Conservation (phyloP, 2,888 invertebrate genomes). For the Metacarcinus magister region DNA sequence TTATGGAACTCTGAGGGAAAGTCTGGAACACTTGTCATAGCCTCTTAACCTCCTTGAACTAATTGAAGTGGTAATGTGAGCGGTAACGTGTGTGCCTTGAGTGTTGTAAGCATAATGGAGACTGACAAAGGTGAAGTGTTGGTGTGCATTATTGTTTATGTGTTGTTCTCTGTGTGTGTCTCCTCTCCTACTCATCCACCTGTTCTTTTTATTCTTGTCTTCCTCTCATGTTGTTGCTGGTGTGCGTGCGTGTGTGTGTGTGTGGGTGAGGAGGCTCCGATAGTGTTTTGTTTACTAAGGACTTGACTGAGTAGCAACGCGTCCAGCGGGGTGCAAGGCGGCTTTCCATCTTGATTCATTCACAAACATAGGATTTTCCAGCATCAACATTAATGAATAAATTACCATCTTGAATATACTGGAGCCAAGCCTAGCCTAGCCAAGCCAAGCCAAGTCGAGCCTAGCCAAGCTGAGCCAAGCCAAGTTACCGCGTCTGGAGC, state of each 20-base stretch:
- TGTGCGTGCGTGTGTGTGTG: neutral
- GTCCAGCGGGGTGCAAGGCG: neutral
- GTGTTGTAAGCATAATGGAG: neutral
- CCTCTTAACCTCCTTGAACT: neutral
- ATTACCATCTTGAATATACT: neutral
- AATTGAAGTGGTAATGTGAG: neutral
- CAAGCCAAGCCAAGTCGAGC: neutral
- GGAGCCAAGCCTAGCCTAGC: neutral
- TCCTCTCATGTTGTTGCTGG: no score
- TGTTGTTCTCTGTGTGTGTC: no score
- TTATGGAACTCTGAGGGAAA: neutral
- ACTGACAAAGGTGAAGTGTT: neutral
- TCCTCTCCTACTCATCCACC: no score
- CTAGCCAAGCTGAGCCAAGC: neutral
- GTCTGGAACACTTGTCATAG: neutral
- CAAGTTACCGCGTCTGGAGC: neutral
- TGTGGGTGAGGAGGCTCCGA: no score
- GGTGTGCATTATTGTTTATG: neutral
- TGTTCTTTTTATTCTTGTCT: no score
- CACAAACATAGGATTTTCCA: slow-evolving; percentile 33
- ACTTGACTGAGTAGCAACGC: no score
- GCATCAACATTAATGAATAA: slow-evolving; percentile 34
- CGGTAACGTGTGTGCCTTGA: neutral
- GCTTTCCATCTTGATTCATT: neutral
- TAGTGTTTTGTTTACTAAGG: no score